Conservation (phyloP, 2,888 invertebrate species). For the Cynaeus angustus region DNA sequence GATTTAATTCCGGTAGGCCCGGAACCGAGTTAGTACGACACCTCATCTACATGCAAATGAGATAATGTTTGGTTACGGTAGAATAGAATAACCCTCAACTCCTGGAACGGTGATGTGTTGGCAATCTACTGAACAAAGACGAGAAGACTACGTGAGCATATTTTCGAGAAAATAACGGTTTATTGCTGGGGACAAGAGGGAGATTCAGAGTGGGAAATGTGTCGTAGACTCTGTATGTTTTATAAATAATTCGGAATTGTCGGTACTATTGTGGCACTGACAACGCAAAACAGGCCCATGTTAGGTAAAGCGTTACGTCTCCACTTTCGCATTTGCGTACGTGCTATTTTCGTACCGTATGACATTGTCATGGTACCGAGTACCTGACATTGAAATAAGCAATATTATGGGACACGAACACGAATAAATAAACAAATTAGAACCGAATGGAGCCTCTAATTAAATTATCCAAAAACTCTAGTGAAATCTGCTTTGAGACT, state of each 20-base stretch:
- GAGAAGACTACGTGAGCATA: conserved; percentile 48
- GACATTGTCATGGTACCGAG: conserved; percentile 25
- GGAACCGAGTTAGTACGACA: conserved; percentile 66
- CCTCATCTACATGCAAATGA: conserved; percentile 71
- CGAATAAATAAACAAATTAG: conserved; percentile 39
- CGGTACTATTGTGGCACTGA: too few relatives aligned
- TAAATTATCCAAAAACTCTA: conserved; percentile 27
- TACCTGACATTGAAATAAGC: conserved; percentile 31
- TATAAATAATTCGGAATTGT: too few relatives aligned
- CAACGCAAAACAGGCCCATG: background rate
- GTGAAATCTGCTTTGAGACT: conserved; percentile 19
- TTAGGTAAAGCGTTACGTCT: background rate
- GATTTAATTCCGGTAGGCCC: conserved; percentile 60
- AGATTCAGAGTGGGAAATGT: too few relatives aligned
- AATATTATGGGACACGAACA: conserved; percentile 16
- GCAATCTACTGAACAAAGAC: conserved; percentile 61
- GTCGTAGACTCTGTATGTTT: too few relatives aligned
- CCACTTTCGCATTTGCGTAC: background rate
- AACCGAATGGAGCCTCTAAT: conserved; percentile 24
- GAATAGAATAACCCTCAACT: conserved; percentile 58
- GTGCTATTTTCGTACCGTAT: conserved; percentile 19
- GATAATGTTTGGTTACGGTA: conserved; percentile 67
- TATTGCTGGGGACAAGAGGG: background rate
- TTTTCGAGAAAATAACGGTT: conserved; percentile 33
- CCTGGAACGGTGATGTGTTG: conserved; percentile 58